phyloP scores from a whole-genome alignment of 2,888 invertebrate genomes.

The Cephalotes varians region DNA sequence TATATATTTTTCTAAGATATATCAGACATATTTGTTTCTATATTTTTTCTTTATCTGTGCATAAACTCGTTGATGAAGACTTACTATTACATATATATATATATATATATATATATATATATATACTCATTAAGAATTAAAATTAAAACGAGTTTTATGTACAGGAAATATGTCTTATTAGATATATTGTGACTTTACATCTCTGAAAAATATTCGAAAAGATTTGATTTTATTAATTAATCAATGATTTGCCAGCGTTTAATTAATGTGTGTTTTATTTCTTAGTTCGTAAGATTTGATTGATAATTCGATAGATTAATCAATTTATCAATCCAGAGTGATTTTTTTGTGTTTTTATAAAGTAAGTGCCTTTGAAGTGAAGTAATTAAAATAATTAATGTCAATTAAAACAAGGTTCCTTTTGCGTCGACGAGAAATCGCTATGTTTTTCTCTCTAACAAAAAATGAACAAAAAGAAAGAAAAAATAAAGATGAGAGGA shows the following conservation, averaged over 20 bases:
- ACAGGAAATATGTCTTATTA: constrained; percentile 17
- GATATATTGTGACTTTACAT: constrained; percentile 3
- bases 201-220: too few species aligned
- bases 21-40: not conserved
- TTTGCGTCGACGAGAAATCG: not conserved
- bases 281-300: constrained; percentile 15
- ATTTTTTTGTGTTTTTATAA: constrained; percentile 13
- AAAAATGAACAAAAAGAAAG: not conserved
- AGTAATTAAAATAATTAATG: constrained; percentile 62
- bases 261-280: constrained; percentile 32
- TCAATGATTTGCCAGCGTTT: constrained; percentile 21
- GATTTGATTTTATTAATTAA: constrained; percentile 60
- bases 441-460: not conserved
- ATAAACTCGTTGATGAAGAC: constrained; percentile 30
- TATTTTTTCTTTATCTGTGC: not conserved
- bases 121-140: constrained; percentile 22
- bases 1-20: too few species aligned
- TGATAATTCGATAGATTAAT: not conserved
- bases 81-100: not conserved
- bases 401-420: constrained; percentile 31
- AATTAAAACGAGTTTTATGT: constrained; percentile 9
- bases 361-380: constrained; percentile 63
- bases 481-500: not conserved
- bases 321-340: not conserved
- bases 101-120: not conserved